Conservation (phyloP, 2,888 invertebrate genomes). For the Ctena decussata region DNA sequence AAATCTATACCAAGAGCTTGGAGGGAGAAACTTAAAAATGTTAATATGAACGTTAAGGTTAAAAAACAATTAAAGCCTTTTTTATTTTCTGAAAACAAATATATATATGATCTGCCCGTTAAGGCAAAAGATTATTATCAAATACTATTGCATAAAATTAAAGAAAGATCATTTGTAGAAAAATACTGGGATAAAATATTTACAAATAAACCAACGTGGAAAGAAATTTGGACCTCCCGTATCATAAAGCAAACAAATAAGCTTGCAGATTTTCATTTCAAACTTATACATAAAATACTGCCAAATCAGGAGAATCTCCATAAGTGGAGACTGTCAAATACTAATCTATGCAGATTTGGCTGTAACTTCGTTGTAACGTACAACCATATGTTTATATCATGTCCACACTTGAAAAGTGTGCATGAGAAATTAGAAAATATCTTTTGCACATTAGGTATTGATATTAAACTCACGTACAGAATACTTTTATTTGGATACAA, state of each 20-base stretch:
- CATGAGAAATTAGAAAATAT: background rate
- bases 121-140: background rate
- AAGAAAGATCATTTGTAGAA: background rate
- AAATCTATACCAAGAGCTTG: background rate
- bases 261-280: background rate
- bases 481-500: background rate
- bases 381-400: background rate
- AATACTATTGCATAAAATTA: background rate
- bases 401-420: background rate
- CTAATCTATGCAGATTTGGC: background rate
- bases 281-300: background rate
- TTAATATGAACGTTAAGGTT: background rate
- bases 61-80: background rate
- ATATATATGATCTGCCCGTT: background rate
- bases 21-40: background rate
- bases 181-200: background rate
- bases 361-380: background rate
- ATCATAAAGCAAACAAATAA: background rate
- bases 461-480: background rate
- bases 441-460: background rate
- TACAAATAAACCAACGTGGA: background rate
- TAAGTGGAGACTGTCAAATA: background rate
- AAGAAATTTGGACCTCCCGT: background rate
- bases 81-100: background rate
- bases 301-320: background rate